Evolutionary conservation across 2,888 invertebrate species (phyloP).

Genomic region (Melangyna quadrimaculata): DNA sequence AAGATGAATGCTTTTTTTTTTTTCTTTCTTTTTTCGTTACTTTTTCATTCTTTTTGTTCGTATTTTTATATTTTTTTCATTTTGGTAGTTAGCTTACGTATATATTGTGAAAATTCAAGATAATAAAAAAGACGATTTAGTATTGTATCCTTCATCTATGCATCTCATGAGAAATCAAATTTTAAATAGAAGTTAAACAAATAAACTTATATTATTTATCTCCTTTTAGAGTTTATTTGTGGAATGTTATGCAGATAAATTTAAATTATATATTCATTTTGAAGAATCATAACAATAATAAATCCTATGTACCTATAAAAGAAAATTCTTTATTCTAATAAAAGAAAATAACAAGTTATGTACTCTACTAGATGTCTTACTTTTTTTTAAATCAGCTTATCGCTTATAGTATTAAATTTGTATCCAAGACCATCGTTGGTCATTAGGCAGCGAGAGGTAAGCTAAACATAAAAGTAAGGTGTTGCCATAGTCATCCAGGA

Average conservation of each 20-base stretch:
- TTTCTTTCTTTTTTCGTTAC: neutral
- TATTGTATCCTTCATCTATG: slow-evolving; percentile 19
- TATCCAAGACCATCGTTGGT: too few relatives aligned
- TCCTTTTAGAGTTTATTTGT: slow-evolving; percentile 6
- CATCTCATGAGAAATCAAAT: neutral
- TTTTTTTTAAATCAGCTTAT: neutral
- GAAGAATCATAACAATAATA: slow-evolving; percentile 18
- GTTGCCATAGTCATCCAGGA: too few relatives aligned
- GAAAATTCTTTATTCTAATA: slow-evolving; percentile 66
- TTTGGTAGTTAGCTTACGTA: slow-evolving; percentile 48
- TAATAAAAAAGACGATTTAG: slow-evolving; percentile 53
- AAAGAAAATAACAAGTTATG: slow-evolving; percentile 24
- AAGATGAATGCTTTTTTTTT: slow-evolving; percentile 35
- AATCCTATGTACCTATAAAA: slow-evolving; percentile 15
- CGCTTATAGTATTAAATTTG: too few relatives aligned
- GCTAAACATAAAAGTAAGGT: too few relatives aligned
- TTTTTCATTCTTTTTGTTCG: neutral
- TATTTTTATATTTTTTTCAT: slow-evolving; percentile 35
- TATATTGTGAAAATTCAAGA: slow-evolving; percentile 47
- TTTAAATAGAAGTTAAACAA: neutral
- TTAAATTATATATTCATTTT: slow-evolving; percentile 46
- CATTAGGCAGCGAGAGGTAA: too few relatives aligned
- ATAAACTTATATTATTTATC: neutral
- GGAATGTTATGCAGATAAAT: slow-evolving; percentile 37
- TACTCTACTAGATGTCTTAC: neutral